Base-by-base conservation (phyloP, 2,797 vertebrate genomes). In the Sphenopsis melanotis region DNA sequence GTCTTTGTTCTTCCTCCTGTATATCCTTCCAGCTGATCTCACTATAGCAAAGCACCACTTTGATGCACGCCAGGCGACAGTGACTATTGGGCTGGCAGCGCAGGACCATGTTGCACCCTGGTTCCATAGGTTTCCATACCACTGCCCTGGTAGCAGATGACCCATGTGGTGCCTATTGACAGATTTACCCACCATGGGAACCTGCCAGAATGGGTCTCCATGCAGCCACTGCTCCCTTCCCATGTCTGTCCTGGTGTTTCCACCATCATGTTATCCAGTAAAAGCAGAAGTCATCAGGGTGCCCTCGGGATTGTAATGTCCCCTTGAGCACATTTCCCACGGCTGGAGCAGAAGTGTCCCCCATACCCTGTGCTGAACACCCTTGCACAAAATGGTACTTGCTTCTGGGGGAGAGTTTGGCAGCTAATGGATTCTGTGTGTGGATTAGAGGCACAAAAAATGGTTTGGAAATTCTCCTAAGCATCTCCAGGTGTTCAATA, bases 401-500 rank as follows among this genome's bases (percentile, higher is more conserved):
- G 0, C 5, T 68, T 78, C 60, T 76, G 72, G 69, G 46, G 65
- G 91, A 84, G 70, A 61, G 23, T 61, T 24, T 2, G 7, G 15
- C 29, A 63, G 36, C 47, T 76, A 88, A 89, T 53, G 74, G 79
- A 75, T 78, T 82, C 4, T 10, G 19, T 46, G 41, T 60, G 66
- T 2, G 1, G 32, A 82, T 88, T 57, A 90, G 61, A 90, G 70
- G 41, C 63, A 83, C 64, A 50, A 68, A 78, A 94, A 59, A 50
- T 64, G 71, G 47, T 76, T 90, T 84, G 52, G 74, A 69, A 72
- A 85, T 20, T 89, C 49, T 93, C 83, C 61, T 86, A 76, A 88
- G 83, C 77, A 87, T 89, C 93, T 95, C 92, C 83, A 87, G 83
- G 88, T 84, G 70, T 74, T 79, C 1, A 2, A 70, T 47, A 63